These are phyloP conservation scores for Agonum fuliginosum DNA, from an alignment of 2,888 invertebrate species.

Conservation along the genomic window DNA sequence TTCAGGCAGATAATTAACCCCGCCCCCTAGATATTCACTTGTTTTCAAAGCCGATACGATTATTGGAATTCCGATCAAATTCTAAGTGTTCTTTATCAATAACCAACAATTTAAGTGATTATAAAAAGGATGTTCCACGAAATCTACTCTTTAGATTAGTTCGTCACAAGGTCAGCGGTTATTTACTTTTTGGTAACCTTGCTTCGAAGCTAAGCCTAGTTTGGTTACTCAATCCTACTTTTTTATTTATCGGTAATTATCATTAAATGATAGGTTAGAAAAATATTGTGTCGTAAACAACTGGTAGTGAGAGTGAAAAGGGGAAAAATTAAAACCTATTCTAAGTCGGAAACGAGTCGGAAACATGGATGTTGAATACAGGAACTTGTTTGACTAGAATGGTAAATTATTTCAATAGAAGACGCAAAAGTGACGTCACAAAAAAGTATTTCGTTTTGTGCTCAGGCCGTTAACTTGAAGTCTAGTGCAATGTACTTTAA, in stretches of 20 bases:
- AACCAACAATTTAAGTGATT: neutral
- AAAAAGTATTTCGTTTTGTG: neutral
- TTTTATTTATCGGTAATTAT: slow-evolving; percentile 2
- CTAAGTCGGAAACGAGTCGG: no score
- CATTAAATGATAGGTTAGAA: neutral
- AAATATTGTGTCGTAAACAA: neutral
- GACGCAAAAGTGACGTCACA: neutral
- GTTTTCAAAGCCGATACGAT: no score
- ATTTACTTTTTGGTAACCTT: slow-evolving; percentile 34
- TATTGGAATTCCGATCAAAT: neutral
- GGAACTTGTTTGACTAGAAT: slow-evolving; percentile 3
- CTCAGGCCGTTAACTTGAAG: neutral
- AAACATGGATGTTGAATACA: no score
- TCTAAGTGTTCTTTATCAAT: neutral
- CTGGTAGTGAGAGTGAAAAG: neutral
- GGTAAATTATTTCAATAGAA: neutral
- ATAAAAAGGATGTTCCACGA: neutral
- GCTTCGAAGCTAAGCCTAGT: neutral
- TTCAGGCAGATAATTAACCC: no score
- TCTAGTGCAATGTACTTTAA: slow-evolving; percentile 18
- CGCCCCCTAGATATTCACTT: neutral
- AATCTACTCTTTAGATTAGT: slow-evolving; percentile 26
- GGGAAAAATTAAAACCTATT: neutral
- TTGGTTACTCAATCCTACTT: neutral
- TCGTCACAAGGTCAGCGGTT: neutral